phyloP scores from a whole-genome alignment of 2,113 vertebrate genomes.

The Neodon shergylaensis region DNA sequence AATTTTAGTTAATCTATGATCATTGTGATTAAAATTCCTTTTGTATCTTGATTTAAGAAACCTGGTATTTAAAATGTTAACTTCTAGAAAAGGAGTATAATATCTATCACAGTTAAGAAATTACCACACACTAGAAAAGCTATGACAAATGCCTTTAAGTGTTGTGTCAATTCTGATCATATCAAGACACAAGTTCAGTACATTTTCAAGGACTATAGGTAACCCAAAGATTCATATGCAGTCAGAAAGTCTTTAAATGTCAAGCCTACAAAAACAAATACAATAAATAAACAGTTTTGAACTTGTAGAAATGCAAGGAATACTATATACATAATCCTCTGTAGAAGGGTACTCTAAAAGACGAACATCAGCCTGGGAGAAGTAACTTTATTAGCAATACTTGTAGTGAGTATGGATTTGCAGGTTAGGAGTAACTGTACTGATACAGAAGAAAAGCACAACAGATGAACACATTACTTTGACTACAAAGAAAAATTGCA shows the following conservation, averaged over 20 bases:
- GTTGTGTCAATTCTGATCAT: neutral
- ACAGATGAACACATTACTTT: neutral
- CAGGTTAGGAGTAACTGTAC: neutral
- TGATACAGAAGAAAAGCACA: neutral
- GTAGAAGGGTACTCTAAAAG: neutral
- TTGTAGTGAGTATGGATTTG: neutral
- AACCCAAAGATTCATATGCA: neutral
- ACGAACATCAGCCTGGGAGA: neutral
- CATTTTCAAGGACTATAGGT: neutral
- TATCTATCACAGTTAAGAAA: neutral
- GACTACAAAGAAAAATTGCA: neutral
- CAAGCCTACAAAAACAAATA: neutral
- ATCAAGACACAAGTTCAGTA: neutral
- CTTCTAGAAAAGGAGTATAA: neutral
- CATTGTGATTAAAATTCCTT: slow-evolving; percentile 34
- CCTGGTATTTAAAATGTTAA: slow-evolving; percentile 16
- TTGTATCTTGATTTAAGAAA: slow-evolving; percentile 6
- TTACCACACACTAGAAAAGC: neutral
- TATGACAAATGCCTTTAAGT: neutral
- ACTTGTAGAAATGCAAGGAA: neutral
- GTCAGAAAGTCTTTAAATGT: neutral
- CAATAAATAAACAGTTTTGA: neutral
- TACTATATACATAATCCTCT: neutral
- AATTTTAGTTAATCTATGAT: slow-evolving; percentile 53
- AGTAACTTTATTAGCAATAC: neutral